Evolutionary conservation across 64 coral and sea anemone genomes (phyloP), one percentile per base, ranked within the genome.

Genomic region (Stichodactyla helianthus): DNA sequence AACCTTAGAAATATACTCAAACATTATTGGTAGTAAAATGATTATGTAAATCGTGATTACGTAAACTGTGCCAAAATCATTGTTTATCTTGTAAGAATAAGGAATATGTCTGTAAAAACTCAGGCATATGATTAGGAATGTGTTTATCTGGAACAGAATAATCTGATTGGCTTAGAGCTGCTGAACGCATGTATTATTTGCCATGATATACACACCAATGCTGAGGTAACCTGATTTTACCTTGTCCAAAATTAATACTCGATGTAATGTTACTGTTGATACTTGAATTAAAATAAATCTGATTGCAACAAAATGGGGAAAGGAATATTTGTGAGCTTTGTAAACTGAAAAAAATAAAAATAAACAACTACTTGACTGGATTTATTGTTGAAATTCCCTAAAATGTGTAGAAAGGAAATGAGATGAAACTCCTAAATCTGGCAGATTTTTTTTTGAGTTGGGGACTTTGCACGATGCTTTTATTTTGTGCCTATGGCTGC

Each of bases 341-440:
- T 74, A 74, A 74, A 74, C 68, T 74, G 68, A 74, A 74, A 74
- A 74, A 74, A 27, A 74, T 13, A 74, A 6, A 26, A 74, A n/a
- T 10, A 23, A 74, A 35, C 7, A 74, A 74, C 20, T 74, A 8
- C 2, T 11, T 74, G 68, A 74, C 4, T 74, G 26, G 2, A 44
- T 6, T 4, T 68, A 7, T 11, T 74, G 20, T 65, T 7, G 9
- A n/a, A 22, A 65, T 22, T 65, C 19, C 35, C 35, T 44, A 44
- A 44, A 44, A 3, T 44, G 35, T 44, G 35, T 44, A 44, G 35
- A 2, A 44, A 44, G 2, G 35, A 44, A 44, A 44, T 44, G 35
- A 44, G 35, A 44, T 44, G 35, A 44, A 44, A 44, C 35, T 44
- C 35, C 35, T 44, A 44, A 44, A 44, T 44, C 35, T 44, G 35